phyloP scores from a whole-genome alignment of 2,888 invertebrate genomes.

The Acanthosepion pharaonis region DNA sequence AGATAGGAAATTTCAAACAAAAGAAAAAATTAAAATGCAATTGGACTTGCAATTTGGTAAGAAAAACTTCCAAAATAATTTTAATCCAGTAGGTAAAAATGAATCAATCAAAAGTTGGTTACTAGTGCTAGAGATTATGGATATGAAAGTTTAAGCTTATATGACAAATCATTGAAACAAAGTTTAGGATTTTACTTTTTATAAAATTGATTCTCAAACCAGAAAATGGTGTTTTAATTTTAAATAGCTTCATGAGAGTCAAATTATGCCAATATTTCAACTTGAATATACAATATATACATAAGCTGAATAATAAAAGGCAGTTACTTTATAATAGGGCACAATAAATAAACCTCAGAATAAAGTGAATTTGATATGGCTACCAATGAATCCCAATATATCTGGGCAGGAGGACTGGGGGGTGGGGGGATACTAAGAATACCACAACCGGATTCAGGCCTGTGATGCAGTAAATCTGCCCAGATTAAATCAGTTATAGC shows the following conservation, averaged over 20 bases:
- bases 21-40: background rate
- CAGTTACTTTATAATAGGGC: conserved; percentile 13
- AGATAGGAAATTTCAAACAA: background rate
- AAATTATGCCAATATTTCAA: background rate
- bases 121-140: background rate
- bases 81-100: too few relatives aligned
- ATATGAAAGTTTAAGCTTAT: background rate
- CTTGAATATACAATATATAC: conserved; percentile 22
- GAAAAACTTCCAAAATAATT: background rate
- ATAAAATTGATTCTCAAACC: background rate
- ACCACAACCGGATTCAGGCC: conserved; percentile 40
- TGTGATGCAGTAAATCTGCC: background rate
- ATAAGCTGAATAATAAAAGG: conserved; percentile 25
- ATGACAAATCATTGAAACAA: background rate
- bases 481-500: conserved; percentile 20
- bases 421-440: background rate
- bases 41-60: background rate
- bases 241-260: background rate
- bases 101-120: too few relatives aligned
- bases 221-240: background rate
- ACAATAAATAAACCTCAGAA: background rate
- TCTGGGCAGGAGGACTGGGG: background rate
- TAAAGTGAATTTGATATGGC: conserved; percentile 22
- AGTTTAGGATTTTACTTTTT: background rate
- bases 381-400: background rate